These are phyloP conservation scores for Linnaemya tessellans DNA, from an alignment of 2,888 invertebrate genomes.

Conservation along the genomic window DNA sequence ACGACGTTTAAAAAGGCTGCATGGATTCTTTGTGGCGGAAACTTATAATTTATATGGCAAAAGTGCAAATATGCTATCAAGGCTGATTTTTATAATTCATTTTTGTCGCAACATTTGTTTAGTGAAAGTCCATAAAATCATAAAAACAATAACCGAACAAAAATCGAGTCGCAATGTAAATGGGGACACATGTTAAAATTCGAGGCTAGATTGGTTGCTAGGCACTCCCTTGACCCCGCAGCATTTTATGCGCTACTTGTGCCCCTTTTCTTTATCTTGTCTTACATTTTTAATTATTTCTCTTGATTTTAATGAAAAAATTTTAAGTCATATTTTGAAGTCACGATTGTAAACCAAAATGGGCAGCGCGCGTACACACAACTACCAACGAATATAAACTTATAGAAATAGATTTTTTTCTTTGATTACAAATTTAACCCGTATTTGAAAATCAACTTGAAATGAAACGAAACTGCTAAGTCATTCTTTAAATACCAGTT, in stretches of 20 bases:
- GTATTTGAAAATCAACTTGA: neutral
- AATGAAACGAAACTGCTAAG: slow-evolving; percentile 5
- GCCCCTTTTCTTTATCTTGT: neutral
- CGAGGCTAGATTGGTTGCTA: neutral
- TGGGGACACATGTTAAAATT: neutral
- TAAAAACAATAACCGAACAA: too few species aligned
- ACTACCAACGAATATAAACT: neutral
- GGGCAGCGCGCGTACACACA: neutral
- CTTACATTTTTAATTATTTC: neutral
- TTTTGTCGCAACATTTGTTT: too few species aligned
- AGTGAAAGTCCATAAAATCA: too few species aligned
- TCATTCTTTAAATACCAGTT: slow-evolving; percentile 33
- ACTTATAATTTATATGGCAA: too few species aligned
- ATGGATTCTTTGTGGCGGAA: too few species aligned
- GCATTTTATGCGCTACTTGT: neutral
- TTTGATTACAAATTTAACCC: neutral
- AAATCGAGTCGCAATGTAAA: too few species aligned
- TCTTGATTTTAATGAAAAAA: slow-evolving; percentile 3
- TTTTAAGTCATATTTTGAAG: slow-evolving; percentile 12
- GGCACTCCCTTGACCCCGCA: neutral
- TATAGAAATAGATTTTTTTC: slow-evolving; percentile 8
- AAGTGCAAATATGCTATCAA: too few species aligned
- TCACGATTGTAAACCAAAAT: slow-evolving; percentile 7
- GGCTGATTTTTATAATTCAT: too few species aligned
- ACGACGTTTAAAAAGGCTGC: too few species aligned